Base-by-base conservation (phyloP, 2,797 vertebrate species). In the Sebastolobus alascanus region DNA sequence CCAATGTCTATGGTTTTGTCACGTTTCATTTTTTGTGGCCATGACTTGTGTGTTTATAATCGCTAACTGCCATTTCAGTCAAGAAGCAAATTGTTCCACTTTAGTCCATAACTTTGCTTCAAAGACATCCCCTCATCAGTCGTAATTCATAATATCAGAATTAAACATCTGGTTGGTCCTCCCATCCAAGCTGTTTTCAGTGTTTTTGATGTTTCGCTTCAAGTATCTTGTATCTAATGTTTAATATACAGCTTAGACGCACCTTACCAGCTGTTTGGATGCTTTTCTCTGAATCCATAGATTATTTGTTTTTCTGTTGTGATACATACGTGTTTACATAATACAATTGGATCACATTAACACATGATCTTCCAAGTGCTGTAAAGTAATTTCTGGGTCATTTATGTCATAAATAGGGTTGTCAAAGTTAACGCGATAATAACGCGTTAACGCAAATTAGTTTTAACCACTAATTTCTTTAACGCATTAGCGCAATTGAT, bases 101-200 rank as follows among this genome's bases (percentile, higher is more conserved):
- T 83, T 68, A 29, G 56, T 82, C 68, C n/a, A 33, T 55, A 71
- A 29, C 70, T 77, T 67, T 80, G 13, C 55, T 84, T 75, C 65
- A 73, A 33, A 43, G 46, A 83, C 54, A 67, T 79, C 67, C 60
- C 37, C 73, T 90, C 79, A 89, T 92, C 75, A 90, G 63, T 85
- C 43, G 64, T 80, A 85, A 89, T 82, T 84, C 14, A 27, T 78
- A 43, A 77, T 67, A 84, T 76, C 50, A 80, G 33, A 82, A 80
- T 79, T 56, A 72, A 87, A 84, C 88, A 93, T 92, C 90, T 92
- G 91, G 29, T 52, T 78, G 65, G 5, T 73, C 88, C 54, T 60
- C 82, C 83, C 82, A 75, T 72, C 69, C 84, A 85, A 89, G 83
- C 90, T 90, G 89, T 87, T 88, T 84, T 58, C 37, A 68, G 14